These are phyloP conservation scores for Lottia gigantea DNA, from an alignment of 2,888 invertebrate genomes.

Conservation along the genomic window DNA sequence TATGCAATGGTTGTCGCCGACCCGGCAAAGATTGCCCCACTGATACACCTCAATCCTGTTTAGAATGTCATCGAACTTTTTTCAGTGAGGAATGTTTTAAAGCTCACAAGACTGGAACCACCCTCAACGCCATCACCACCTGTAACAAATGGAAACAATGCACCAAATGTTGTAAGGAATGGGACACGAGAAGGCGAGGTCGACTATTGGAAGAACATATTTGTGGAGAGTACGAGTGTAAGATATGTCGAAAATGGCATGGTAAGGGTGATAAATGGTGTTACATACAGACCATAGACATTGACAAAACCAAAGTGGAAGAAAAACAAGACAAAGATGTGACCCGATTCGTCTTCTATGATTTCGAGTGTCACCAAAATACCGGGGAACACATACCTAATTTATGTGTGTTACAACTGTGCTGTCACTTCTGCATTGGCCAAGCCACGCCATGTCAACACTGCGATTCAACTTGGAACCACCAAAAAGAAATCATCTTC, in stretches of 20 bases:
- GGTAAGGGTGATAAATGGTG: background rate
- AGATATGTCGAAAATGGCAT: background rate
- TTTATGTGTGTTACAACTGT: background rate
- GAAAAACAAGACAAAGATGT: background rate
- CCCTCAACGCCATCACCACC: too few relatives aligned
- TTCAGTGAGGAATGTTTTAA: too few relatives aligned
- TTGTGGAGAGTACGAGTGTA: too few relatives aligned
- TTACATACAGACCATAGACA: background rate
- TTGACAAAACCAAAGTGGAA: background rate
- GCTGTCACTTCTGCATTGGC: background rate
- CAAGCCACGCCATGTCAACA: background rate
- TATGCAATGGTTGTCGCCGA: too few relatives aligned
- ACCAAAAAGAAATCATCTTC: background rate
- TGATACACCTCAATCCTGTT: too few relatives aligned
- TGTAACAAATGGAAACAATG: too few relatives aligned
- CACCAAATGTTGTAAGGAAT: too few relatives aligned
- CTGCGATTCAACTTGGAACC: background rate
- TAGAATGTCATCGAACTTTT: too few relatives aligned
- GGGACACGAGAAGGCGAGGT: too few relatives aligned
- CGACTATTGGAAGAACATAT: too few relatives aligned
- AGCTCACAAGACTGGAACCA: too few relatives aligned
- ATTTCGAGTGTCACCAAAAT: background rate
- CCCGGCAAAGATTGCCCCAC: too few relatives aligned
- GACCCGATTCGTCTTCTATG: background rate
- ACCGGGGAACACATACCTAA: background rate